Evolutionary conservation across 2,888 invertebrate genomes (phyloP), one percentile per base, ranked within the genome.

Genomic region (Cosmia pyralina): DNA sequence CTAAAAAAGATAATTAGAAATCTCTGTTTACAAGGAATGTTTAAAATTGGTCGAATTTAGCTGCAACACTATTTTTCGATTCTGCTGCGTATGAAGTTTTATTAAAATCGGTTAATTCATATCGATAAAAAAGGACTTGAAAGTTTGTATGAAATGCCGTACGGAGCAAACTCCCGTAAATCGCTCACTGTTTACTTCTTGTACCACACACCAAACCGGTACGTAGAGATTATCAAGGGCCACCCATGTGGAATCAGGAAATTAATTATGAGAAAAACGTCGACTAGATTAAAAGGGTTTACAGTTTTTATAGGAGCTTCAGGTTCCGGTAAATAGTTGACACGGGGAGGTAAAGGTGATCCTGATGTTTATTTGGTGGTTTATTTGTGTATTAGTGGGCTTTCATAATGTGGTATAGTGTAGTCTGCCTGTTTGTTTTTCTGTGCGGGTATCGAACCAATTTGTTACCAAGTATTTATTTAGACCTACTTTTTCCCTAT

Each of bases 251-350:
- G 89, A 92, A 92, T 94, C 90, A 91, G 88, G 89, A 92, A 94
- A 94, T 94, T 94, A 94, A 94, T 94, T 93, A 93, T 92, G 93
- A 92, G 93, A 93, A 94, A 94, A 94, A 93, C 92, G 90, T 90
- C 88, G 88, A 90, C 89, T 89, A 90, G 92, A 92, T 94, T 92
- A 93, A 88, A 28, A 86, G 82, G 89, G 93, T 88, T 88, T 86
- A 86, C 81, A 85, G 86, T 88, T 89, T 89, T 90, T 91, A 90
- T 86, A 85, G 82, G 81, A 76, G 85, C 82, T 87, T 82, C 84
- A 83, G 83, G 84, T 86, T 86, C 79, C 75, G 83, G 58, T 67
- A 60, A 68, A 70, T 71, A 81, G 75, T 79, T 85, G 73, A 84
- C 85, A 83, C 70, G 66, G 68, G 72, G 58, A 28, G 48, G 28